Percentiles rank a stretch among this genome's conserved stretches.
Conservation (phyloP, 2,797 vertebrate genomes). For the Clarias fuscus region DNA sequence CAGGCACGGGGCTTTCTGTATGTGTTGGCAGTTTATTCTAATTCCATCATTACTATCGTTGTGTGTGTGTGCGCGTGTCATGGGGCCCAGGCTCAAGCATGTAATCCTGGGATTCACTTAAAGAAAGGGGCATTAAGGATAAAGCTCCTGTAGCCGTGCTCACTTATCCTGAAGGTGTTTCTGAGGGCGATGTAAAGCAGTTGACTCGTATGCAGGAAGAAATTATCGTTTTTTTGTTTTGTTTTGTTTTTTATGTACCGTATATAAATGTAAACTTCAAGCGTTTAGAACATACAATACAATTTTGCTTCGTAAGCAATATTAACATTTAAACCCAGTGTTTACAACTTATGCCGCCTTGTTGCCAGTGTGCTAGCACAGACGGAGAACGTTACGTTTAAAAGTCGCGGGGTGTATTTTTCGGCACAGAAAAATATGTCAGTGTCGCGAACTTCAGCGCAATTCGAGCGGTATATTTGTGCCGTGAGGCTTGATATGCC, state of each 20-base stretch:
- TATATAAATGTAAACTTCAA: background rate
- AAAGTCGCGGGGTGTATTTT: too few relatives aligned
- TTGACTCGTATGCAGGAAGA: too few relatives aligned
- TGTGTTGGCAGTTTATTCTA: background rate
- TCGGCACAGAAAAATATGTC: too few relatives aligned
- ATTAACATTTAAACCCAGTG: background rate
- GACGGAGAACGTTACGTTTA: too few relatives aligned
- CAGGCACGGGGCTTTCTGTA: slow-evolving; percentile 36
- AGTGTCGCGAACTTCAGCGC: too few relatives aligned
- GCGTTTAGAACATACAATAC: background rate
- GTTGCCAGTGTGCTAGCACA: too few relatives aligned
- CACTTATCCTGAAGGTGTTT: slow-evolving; percentile 43
- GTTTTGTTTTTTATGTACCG: too few relatives aligned
- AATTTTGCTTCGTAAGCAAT: background rate
- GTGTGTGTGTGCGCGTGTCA: background rate
- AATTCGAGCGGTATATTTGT: too few relatives aligned
- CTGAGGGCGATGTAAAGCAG: slow-evolving; percentile 24
- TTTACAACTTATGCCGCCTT: too few relatives aligned
- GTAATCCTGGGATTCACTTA: slow-evolving; percentile 40
- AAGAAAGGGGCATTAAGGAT: slow-evolving; percentile 41
- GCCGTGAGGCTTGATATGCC: too few relatives aligned
- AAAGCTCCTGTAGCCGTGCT: slow-evolving; percentile 29
- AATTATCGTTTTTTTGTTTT: too few relatives aligned
- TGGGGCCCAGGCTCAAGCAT: slow-evolving; percentile 27
- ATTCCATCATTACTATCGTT: background rate